Percentiles rank a stretch among this genome's conserved stretches.
phyloP scores from a whole-genome alignment of 1,140 invertebrate genomes.

The Drosophila yakuba region DNA sequence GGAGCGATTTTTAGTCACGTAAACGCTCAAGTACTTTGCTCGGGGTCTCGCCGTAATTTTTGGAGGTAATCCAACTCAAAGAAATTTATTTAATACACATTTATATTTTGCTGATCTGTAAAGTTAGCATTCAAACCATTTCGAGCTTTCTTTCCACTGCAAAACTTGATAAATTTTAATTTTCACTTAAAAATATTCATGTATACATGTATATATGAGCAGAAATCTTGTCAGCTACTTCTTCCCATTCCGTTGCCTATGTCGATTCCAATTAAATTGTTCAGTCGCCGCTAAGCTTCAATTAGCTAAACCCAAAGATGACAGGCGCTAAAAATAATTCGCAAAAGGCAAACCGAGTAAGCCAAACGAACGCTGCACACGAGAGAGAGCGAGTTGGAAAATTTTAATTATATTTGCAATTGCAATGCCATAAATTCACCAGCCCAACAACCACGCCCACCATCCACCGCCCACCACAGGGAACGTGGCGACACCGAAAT shows the following conservation, averaged over 20 bases:
- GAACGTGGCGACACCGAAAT: conserved; percentile 63
- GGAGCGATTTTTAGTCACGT: conserved; percentile 29
- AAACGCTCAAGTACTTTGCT: not conserved
- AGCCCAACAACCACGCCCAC: conserved; percentile 25
- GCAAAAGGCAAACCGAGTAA: conserved; percentile 42
- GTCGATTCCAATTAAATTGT: conserved; percentile 45
- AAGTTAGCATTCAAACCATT: too few relatives aligned
- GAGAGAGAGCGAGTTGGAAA: conserved; percentile 67
- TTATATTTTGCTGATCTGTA: not conserved
- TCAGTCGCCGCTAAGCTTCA: conserved; percentile 46
- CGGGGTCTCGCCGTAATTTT: not conserved
- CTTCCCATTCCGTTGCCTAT: conserved; percentile 8
- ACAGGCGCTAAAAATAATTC: conserved; percentile 63
- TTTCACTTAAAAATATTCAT: not conserved
- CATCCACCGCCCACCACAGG: conserved; percentile 18
- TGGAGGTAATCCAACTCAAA: not conserved
- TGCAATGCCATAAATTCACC: conserved; percentile 79
- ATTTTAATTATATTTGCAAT: conserved; percentile 83
- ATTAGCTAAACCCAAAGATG: conserved; percentile 49
- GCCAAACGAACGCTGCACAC: not conserved
- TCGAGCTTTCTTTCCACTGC: too few relatives aligned
- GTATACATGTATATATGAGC: too few relatives aligned
- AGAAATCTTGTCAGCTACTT: not conserved
- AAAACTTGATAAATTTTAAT: not conserved
- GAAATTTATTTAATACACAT: conserved; percentile 4